Conservation (phyloP, 2,888 invertebrate species). For the Flabesymbios commensalis region DNA sequence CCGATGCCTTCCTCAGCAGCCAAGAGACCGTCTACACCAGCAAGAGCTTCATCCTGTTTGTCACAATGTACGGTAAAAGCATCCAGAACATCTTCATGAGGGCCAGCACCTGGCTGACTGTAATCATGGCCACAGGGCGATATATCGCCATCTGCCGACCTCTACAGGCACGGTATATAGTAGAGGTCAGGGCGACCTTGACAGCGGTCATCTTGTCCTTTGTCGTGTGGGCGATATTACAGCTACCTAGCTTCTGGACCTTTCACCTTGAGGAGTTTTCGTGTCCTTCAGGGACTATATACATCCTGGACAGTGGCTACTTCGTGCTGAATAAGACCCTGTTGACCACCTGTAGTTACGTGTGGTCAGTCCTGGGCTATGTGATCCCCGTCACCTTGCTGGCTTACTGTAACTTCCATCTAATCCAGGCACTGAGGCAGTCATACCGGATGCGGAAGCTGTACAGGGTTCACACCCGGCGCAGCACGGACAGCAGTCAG, state of each 20-base stretch:
- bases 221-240: slow-evolving; percentile 15
- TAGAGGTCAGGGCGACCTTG: slow-evolving; percentile 49
- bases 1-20: slow-evolving; percentile 43
- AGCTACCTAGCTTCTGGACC: slow-evolving; percentile 25
- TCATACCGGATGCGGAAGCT: slow-evolving; percentile 21
- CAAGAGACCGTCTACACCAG: slow-evolving; percentile 6
- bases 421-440: slow-evolving; percentile 39
- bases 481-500: slow-evolving; percentile 17
- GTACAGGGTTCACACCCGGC: slow-evolving; percentile 22
- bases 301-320: slow-evolving; percentile 23
- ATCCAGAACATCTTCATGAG: slow-evolving; percentile 56
- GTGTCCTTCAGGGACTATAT: slow-evolving; percentile 4
- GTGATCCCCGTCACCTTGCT: slow-evolving; percentile 53
- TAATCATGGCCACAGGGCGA: slow-evolving; percentile 57
- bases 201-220: slow-evolving; percentile 40
- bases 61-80: slow-evolving; percentile 40
- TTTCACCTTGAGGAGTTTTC: slow-evolving; percentile 7
- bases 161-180: slow-evolving; percentile 52
- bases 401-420: slow-evolving; percentile 52
- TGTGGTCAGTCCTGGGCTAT: slow-evolving; percentile 52
- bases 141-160: slow-evolving; percentile 59
- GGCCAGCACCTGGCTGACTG: slow-evolving; percentile 56
- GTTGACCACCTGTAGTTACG: slow-evolving; percentile 17
- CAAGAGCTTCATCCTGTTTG: slow-evolving; percentile 17
- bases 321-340: slow-evolving; percentile 14